Percentiles rank a stretch among this genome's conserved stretches.
Conservation (phyloP, 2,113 vertebrate species). For the Peucedramus taeniatus region DNA sequence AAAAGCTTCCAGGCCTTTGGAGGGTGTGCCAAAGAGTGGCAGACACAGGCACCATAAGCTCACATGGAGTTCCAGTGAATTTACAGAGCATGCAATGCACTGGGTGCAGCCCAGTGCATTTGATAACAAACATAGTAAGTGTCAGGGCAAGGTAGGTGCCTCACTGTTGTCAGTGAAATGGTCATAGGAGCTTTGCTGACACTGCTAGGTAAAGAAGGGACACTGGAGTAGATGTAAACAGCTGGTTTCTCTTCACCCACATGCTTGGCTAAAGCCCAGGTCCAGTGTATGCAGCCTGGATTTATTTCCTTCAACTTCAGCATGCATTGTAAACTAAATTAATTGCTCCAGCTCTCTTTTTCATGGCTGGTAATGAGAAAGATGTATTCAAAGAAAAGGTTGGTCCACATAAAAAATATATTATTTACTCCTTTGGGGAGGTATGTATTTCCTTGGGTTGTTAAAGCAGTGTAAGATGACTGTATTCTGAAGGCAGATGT, state of each 20-base stretch:
- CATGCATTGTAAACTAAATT: not conserved
- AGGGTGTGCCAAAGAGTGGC: not conserved
- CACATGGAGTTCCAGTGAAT: not conserved
- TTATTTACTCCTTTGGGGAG: not conserved
- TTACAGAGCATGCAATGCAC: not conserved
- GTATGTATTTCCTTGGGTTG: not conserved
- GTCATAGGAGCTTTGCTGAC: not conserved
- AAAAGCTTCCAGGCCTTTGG: not conserved
- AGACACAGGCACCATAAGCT: not conserved
- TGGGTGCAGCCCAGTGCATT: accelerated
- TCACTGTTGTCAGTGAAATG: accelerated
- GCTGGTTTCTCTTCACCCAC: not conserved
- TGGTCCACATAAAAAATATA: not conserved
- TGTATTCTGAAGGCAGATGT: not conserved
- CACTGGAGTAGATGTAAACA: not conserved
- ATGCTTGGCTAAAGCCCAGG: not conserved
- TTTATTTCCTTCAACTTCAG: not conserved
- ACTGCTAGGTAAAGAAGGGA: not conserved
- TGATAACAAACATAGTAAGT: not conserved
- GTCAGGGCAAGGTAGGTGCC: accelerated
- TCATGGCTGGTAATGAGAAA: not conserved
- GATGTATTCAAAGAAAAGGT: not conserved
- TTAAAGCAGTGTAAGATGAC: not conserved
- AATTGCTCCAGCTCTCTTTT: not conserved
- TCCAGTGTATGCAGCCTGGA: not conserved